phyloP scores from a whole-genome alignment of 2,888 invertebrate species.

The Ganaspis brasiliensis region DNA sequence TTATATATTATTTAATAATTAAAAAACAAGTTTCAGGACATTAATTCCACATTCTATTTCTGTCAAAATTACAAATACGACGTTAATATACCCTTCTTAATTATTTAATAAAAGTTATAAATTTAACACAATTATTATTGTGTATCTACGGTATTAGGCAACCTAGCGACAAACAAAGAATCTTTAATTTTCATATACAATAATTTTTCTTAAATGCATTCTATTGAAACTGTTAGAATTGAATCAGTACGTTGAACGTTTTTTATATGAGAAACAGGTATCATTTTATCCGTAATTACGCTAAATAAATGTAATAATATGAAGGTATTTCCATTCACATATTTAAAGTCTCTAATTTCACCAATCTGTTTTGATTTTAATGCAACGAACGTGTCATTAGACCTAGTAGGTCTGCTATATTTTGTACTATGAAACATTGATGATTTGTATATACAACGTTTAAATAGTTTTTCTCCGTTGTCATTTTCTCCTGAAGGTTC shows the following conservation, averaged over 20 bases:
- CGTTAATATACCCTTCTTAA: too few species aligned
- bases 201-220: conserved; percentile 22
- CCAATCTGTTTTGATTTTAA: conserved; percentile 41
- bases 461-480: background rate
- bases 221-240: conserved; percentile 1
- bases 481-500: conserved; percentile 6
- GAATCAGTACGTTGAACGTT: background rate
- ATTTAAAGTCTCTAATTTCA: conserved; percentile 16
- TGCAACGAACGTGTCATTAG: conserved; percentile 32
- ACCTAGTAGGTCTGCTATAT: conserved; percentile 18
- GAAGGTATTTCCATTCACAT: background rate
- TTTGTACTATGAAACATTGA: conserved; percentile 30
- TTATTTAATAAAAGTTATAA: too few species aligned
- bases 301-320: conserved; percentile 11
- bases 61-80: too few species aligned
- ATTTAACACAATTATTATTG: too few species aligned
- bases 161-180: background rate
- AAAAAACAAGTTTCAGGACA: too few species aligned
- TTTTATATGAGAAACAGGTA: conserved; percentile 15
- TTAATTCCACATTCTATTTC: too few species aligned
- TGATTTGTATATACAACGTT: conserved; percentile 36
- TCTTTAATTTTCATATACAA: conserved; percentile 23
- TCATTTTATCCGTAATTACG: background rate
- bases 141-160: too few species aligned
- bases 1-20: too few species aligned